Conservation (phyloP, 1,140 invertebrate species). For the Orussus abietinus region DNA sequence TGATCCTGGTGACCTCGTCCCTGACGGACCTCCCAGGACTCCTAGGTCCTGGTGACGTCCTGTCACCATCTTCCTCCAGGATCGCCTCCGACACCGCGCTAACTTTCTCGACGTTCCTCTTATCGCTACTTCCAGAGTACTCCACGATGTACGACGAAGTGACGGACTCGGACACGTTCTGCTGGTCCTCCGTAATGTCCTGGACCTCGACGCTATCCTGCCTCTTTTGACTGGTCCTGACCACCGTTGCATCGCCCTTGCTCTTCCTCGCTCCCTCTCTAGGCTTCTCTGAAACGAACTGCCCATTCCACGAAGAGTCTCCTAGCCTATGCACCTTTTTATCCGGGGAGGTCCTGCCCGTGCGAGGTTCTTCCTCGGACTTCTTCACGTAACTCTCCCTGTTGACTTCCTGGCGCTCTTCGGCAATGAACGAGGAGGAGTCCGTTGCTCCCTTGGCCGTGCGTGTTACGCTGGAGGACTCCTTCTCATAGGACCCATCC, state of each 20-base stretch:
- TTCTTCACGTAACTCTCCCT: constrained; percentile 13
- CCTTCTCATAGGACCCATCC: constrained; percentile 23
- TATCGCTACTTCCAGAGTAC: constrained; percentile 29
- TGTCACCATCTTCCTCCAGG: constrained; percentile 24
- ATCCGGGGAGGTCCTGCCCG: constrained; percentile 3
- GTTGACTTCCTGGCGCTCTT: constrained; percentile 17
- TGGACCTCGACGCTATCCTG: constrained; percentile 24
- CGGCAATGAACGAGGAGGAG: constrained; percentile 18
- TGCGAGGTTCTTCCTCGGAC: neutral
- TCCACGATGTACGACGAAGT: constrained; percentile 34
- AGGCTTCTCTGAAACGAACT: too few species aligned
- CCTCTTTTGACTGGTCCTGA: constrained; percentile 18
- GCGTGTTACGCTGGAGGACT: constrained; percentile 17
- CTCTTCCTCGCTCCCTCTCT: too few species aligned
- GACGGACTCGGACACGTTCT: constrained; percentile 23
- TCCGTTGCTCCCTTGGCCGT: constrained; percentile 19
- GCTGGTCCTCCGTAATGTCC: constrained; percentile 26
- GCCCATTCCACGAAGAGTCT: too few species aligned
- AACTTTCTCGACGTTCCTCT: constrained; percentile 24
- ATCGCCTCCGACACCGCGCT: constrained; percentile 31
- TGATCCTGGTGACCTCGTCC: constrained; percentile 5
- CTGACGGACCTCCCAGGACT: too few species aligned
- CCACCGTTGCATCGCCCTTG: constrained; percentile 18
- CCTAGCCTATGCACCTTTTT: too few species aligned
- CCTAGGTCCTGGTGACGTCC: too few species aligned